phyloP scores from a whole-genome alignment of 2,797 vertebrate genomes.

The Crax fasciolata region DNA sequence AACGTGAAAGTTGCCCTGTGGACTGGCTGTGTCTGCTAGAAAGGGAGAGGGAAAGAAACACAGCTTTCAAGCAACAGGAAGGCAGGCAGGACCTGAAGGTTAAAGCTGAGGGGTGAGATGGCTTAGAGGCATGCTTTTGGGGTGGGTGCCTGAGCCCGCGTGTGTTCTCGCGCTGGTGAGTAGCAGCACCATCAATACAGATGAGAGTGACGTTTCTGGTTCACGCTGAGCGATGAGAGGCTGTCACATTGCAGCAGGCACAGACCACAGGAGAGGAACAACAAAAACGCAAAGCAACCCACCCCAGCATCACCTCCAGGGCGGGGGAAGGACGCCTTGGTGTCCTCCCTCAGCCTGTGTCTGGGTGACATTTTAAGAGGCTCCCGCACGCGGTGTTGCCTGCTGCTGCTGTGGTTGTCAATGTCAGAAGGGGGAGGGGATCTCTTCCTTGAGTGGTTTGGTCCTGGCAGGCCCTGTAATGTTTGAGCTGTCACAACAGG shows the following conservation, averaged over 20 bases:
- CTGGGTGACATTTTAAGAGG: conserved; percentile 48
- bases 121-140: not conserved
- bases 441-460: conserved; percentile 51
- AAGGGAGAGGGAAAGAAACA: not conserved
- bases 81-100: not conserved
- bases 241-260: conserved; percentile 12
- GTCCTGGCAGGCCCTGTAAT: conserved; percentile 53
- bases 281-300: not conserved
- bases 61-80: not conserved
- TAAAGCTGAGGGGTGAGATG: not conserved
- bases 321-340: not conserved
- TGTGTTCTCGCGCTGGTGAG: not conserved
- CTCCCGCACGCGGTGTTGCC: conserved; percentile 8
- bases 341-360: conserved; percentile 48
- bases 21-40: not conserved
- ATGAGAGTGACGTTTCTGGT: not conserved
- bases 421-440: conserved; percentile 68
- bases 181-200: not conserved
- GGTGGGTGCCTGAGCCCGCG: not conserved
- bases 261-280: not conserved
- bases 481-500: conserved; percentile 67
- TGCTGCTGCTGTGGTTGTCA: conserved; percentile 45
- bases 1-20: not conserved
- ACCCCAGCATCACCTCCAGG: not conserved
- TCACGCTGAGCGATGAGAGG: not conserved